Percentiles rank a stretch among this genome's conserved stretches.
Conservation (phyloP, 2,797 vertebrate species). For the Falco concolor region DNA sequence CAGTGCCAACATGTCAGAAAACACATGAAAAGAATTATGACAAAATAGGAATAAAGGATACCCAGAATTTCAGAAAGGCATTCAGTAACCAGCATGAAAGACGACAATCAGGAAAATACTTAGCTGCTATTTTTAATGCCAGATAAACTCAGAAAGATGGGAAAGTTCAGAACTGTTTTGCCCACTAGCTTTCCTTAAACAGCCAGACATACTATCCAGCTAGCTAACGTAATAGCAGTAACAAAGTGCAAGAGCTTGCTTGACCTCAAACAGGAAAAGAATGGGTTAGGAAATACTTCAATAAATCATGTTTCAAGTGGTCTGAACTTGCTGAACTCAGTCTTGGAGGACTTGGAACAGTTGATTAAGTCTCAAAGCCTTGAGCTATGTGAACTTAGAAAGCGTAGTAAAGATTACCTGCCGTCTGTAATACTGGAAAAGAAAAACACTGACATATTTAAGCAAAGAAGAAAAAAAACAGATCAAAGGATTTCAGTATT, state of each 20-base stretch:
- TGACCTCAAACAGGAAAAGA: neutral
- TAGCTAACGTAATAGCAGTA: rapidly evolving
- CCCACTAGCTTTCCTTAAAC: neutral
- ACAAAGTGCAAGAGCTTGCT: neutral
- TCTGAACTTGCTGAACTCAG: neutral
- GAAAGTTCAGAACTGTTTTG: neutral
- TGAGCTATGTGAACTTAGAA: neutral
- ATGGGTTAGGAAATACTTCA: neutral
- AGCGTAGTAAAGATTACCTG: neutral
- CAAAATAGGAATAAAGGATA: neutral
- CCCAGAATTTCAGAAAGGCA: neutral
- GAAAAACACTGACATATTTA: neutral
- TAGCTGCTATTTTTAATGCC: neutral
- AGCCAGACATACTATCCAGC: neutral
- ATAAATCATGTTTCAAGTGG: neutral
- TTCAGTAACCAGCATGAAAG: neutral
- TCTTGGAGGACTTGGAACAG: neutral
- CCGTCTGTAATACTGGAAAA: neutral
- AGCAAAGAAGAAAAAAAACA: neutral
- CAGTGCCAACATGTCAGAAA: neutral
- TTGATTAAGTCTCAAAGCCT: neutral
- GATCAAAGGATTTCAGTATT: neutral
- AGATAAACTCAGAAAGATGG: neutral
- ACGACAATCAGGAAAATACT: neutral
- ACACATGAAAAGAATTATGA: neutral